Percentiles rank a stretch among this genome's conserved stretches.
phyloP scores from a whole-genome alignment of 30 jellyfish, hydroid and myxozoan species.

The Pseudorhiza aurosa region DNA sequence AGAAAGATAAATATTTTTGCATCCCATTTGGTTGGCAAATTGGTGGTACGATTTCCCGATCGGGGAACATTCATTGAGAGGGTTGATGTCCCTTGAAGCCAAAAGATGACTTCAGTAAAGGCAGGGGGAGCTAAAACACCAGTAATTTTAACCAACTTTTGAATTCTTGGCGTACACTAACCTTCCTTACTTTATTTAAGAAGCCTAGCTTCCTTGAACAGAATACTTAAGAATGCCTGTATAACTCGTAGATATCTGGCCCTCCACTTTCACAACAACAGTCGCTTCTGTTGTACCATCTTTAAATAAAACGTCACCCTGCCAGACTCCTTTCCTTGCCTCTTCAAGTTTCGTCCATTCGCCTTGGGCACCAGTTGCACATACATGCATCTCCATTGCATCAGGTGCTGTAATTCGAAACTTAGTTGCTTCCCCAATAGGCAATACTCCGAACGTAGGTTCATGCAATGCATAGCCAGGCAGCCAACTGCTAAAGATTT shows the following conservation, averaged over 20 bases:
- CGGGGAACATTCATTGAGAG: no score
- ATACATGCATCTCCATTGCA: conserved; percentile 69
- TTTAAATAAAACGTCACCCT: conserved; percentile 53
- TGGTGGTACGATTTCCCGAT: no score
- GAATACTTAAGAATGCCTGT: conserved; percentile 35
- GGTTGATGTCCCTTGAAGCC: no score
- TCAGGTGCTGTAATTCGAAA: conserved; percentile 52
- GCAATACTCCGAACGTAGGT: conserved; percentile 64
- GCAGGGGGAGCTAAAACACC: no score
- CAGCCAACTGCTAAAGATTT: conserved; percentile 55
- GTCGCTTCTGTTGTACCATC: conserved; percentile 29
- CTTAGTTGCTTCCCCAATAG: conserved; percentile 1
- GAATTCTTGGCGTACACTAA: no score
- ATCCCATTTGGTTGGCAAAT: no score
- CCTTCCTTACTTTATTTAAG: no score
- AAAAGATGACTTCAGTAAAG: no score
- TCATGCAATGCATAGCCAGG: conserved; percentile 63
- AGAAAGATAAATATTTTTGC: no score
- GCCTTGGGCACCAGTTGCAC: conserved; percentile 49
- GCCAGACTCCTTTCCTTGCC: conserved; percentile 60
- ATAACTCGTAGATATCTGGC: conserved; percentile 37
- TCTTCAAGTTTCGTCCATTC: conserved; percentile 52
- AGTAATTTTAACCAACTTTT: no score
- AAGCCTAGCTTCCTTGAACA: conserved; percentile 3
- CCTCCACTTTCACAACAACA: conserved; percentile 67